phyloP scores from a whole-genome alignment of 2,113 vertebrate genomes.

The Oxygymnocypris stewartii region DNA sequence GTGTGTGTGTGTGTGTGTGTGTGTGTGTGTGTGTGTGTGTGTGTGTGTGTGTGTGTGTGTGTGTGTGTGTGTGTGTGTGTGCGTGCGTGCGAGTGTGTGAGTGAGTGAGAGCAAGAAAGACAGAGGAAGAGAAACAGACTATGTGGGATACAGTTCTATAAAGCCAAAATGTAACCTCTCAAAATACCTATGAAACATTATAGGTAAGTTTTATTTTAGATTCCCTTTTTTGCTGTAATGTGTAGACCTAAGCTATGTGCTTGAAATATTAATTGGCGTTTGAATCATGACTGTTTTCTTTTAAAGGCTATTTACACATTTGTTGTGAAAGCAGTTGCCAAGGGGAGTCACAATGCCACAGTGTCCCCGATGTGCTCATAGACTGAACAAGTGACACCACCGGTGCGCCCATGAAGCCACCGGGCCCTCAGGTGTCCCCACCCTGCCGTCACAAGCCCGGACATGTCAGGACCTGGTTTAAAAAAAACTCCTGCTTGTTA shows the following conservation, averaged over 20 bases:
- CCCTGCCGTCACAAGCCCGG: constrained; percentile 70
- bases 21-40: constrained; percentile 12
- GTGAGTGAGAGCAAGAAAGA: background rate
- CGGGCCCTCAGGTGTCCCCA: constrained; percentile 68
- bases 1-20: constrained; percentile 25
- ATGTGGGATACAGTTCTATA: constrained; percentile 27
- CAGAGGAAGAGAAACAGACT: background rate
- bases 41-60: constrained; percentile 24
- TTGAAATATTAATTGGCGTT: background rate
- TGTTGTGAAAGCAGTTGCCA: constrained; percentile 54
- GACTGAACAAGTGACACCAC: constrained; percentile 77
- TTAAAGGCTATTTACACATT: constrained; percentile 51
- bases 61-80: constrained; percentile 31
- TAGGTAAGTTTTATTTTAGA: background rate
- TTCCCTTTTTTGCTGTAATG: background rate
- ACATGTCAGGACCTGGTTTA: constrained; percentile 72
- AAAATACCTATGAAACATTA: constrained; percentile 2
- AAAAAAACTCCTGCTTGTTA: constrained; percentile 61
- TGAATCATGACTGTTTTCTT: constrained; percentile 24
- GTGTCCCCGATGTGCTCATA: constrained; percentile 42
- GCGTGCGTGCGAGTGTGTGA: background rate
- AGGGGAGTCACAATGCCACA: constrained; percentile 56
- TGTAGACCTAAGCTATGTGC: background rate
- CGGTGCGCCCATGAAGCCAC: constrained; percentile 81
- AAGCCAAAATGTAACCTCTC: constrained; percentile 40